Conservation (phyloP, 1,140 invertebrate genomes). For the Branchinecta lindahli region DNA sequence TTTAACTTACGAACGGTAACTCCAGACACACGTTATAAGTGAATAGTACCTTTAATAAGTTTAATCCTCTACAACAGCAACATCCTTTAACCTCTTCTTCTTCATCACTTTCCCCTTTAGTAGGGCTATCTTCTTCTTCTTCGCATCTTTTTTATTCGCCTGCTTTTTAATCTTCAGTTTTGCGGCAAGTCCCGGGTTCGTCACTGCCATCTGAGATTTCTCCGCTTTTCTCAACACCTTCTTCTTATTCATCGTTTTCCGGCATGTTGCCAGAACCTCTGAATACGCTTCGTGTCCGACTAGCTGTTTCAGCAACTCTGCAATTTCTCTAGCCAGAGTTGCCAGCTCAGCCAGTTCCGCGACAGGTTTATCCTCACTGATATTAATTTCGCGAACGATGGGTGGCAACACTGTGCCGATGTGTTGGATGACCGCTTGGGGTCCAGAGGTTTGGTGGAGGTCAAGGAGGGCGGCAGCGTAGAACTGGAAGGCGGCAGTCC, state of each 20-base stretch:
- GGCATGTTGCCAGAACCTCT: constrained; percentile 38
- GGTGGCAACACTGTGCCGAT: constrained; percentile 43
- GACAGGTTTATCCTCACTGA: constrained; percentile 26
- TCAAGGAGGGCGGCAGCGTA: constrained; percentile 46
- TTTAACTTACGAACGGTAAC: no score
- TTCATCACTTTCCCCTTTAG: constrained; percentile 34
- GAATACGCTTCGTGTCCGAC: constrained; percentile 47
- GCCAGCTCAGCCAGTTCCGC: constrained; percentile 36
- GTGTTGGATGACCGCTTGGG: constrained; percentile 37
- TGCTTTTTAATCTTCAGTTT: constrained; percentile 57
- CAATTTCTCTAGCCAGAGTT: constrained; percentile 45
- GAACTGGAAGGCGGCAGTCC: constrained; percentile 50
- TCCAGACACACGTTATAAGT: no score
- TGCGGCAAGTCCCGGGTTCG: constrained; percentile 55
- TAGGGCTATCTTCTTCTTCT: constrained; percentile 47
- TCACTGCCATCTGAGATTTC: constrained; percentile 44
- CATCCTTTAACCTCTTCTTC: constrained; percentile 27
- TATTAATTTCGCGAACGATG: constrained; percentile 48
- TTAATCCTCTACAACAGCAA: constrained; percentile 17
- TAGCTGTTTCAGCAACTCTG: constrained; percentile 45
- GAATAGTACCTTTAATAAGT: not conserved
- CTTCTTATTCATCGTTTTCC: constrained; percentile 42
- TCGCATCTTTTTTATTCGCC: constrained; percentile 53
- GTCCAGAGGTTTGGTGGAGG: constrained; percentile 30
- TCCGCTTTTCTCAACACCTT: constrained; percentile 47